Evolutionary conservation across 1,140 invertebrate genomes (phyloP).

Genomic region (Cephus cinctus): DNA sequence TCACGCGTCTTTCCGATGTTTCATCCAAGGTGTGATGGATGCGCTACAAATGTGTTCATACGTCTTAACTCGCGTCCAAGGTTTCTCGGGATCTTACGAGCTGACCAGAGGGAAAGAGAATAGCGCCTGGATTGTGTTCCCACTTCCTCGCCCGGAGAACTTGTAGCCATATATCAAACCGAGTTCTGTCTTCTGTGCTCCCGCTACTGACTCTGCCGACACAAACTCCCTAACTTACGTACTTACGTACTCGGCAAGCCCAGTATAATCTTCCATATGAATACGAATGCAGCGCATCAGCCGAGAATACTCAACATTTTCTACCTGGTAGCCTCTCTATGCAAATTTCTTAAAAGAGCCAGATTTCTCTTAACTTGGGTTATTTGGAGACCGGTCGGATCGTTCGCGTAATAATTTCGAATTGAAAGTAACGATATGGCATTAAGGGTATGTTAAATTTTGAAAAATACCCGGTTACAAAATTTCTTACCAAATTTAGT

Average conservation of each 20-base stretch:
- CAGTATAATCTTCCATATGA: constrained; percentile 9
- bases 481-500: too few species aligned
- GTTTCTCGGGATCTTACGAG: constrained; percentile 12
- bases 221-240: constrained; percentile 34
- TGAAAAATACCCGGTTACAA: too few species aligned
- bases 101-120: constrained; percentile 22
- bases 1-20: constrained; percentile 16
- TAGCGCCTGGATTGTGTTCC: constrained; percentile 34
- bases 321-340: too few species aligned
- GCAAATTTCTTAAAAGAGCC: too few species aligned
- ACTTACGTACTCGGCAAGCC: constrained; percentile 24
- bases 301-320: too few species aligned
- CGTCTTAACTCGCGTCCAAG: constrained; percentile 21
- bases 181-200: constrained; percentile 28
- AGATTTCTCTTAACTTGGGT: too few species aligned
- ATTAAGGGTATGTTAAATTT: too few species aligned
- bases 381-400: too few species aligned
- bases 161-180: constrained; percentile 41
- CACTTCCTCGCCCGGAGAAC: constrained; percentile 31
- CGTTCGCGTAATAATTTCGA: too few species aligned
- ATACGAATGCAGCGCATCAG: too few species aligned
- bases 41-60: constrained; percentile 32
- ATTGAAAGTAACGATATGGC: too few species aligned
- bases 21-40: constrained; percentile 25
- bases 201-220: constrained; percentile 26